A percentile compares a stretch with the other conserved stretches of the same genome.
These are phyloP conservation scores for Xanthostigma xanthostigma DNA, from an alignment of 2,888 invertebrate genomes.

Conservation along the genomic window DNA sequence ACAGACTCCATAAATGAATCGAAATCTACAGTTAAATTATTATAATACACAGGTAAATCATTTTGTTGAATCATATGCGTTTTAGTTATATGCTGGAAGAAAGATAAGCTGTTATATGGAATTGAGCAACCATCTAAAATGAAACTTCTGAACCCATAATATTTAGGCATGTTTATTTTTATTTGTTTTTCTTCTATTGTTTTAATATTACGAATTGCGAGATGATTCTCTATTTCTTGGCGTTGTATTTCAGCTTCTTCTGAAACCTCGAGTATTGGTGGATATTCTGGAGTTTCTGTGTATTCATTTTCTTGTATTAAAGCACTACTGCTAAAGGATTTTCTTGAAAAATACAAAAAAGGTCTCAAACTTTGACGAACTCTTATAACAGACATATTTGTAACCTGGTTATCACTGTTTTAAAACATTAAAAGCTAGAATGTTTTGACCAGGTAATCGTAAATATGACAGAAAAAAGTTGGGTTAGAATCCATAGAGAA, in stretches of 20 bases:
- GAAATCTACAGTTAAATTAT: slow-evolving; percentile 26
- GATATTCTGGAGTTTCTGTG: slow-evolving; percentile 33
- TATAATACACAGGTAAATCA: slow-evolving; percentile 43
- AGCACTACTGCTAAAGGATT: slow-evolving; percentile 6
- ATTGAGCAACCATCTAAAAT: slow-evolving; percentile 41
- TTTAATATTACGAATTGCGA: slow-evolving; percentile 43
- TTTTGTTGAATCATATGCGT: slow-evolving; percentile 49
- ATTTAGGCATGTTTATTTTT: slow-evolving; percentile 66
- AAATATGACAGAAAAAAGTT: too few relatives aligned
- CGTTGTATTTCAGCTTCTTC: slow-evolving; percentile 32
- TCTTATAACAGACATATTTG: slow-evolving; percentile 6
- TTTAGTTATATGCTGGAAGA: slow-evolving; percentile 62
- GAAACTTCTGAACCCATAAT: slow-evolving; percentile 59
- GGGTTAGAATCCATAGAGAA: too few relatives aligned
- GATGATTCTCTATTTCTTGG: slow-evolving; percentile 31
- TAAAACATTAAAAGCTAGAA: too few relatives aligned
- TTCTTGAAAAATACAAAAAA: background rate
- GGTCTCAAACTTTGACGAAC: slow-evolving; percentile 5
- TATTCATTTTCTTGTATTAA: slow-evolving; percentile 22
- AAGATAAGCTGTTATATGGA: slow-evolving; percentile 52
- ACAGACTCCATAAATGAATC: slow-evolving; percentile 31
- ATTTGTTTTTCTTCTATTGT: slow-evolving; percentile 77
- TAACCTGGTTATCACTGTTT: background rate
- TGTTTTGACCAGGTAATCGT: too few relatives aligned
- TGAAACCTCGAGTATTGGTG: slow-evolving; percentile 47